Base-by-base conservation (phyloP, 2,113 vertebrate species). In the Toxotes chatareus region DNA sequence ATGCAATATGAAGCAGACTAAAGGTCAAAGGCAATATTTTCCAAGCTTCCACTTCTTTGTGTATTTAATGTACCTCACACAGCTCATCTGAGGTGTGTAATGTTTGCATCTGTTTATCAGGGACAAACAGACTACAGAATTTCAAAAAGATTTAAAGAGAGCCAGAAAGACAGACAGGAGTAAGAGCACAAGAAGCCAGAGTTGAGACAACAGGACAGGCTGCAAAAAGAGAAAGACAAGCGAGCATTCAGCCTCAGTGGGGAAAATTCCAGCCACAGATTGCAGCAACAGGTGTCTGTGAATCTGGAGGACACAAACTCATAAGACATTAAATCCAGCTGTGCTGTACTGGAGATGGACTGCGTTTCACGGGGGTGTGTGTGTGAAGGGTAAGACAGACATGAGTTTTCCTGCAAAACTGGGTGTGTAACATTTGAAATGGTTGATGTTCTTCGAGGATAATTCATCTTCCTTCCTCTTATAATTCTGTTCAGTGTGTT, bases 251-350 rank as follows among this genome's bases (percentile, higher is more conserved):
- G 55, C 72, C 67, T 72, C 40, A 5, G 61, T 3, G 12, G 46
- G 83, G 67, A 60, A 71, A 67, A 80, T 79, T 65, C 70, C 59
- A 73, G 40, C 19, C n/a, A 34, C 46, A 64, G 61, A 68, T 4
- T 49, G 44, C 55, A 82, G 23, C 61, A 82, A 73, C 73, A 73
- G 17, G 56, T 46, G 73, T 84, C 49, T 68, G 64, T 31, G 64
- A 44, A 38, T 79, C 42, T 67, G 44, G 4, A 16, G 17, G n/a
- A 70, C 9, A 36, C 7, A 1, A 40, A 51, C 46, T 46, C 0
- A 8, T 27, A 21, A 75, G 49, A 71, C 46, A 61, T 55, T 17
- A 36, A 70, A 60, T 57, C 62, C 82, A 78, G 76, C 60, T 75
- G 85, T 21, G 53, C 19, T 36, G 5, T 13, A 27, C n/a, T 60